These are phyloP conservation scores for Muscina levida DNA, from an alignment of 2,888 invertebrate genomes.

Conservation along the genomic window DNA sequence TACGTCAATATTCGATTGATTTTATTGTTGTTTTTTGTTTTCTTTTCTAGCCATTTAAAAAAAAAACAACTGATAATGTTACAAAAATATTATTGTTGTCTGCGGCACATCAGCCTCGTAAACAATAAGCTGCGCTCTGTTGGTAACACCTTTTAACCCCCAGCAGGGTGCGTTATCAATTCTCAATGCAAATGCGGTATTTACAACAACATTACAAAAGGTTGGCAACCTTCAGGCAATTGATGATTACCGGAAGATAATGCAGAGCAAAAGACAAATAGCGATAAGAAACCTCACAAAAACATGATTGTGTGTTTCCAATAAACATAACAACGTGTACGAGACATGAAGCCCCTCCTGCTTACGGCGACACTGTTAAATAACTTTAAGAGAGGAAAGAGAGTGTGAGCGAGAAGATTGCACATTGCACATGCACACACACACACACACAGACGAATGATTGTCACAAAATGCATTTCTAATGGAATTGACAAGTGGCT, in stretches of 20 bases:
- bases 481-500: not conserved
- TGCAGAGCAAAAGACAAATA: constrained; percentile 2
- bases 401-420: constrained; percentile 17
- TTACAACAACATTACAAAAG: constrained; percentile 42
- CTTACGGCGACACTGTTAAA: constrained; percentile 29
- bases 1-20: constrained; percentile 3
- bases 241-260: constrained; percentile 24
- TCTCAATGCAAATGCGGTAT: constrained; percentile 22
- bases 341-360: constrained; percentile 31
- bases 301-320: not conserved
- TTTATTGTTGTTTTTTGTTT: not conserved
- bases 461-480: constrained; percentile 6
- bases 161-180: constrained; percentile 36
- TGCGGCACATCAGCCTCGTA: no score
- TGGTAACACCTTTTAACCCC: constrained; percentile 52
- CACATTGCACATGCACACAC: not conserved
- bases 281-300: constrained; percentile 8
- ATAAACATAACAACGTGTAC: not conserved
- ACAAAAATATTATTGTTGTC: constrained; percentile 8
- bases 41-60: no score
- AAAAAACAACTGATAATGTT: constrained; percentile 30
- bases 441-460: not conserved
- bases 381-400: constrained; percentile 15
- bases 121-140: constrained; percentile 32
- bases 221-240: constrained; percentile 43